These are phyloP conservation scores for Noctua janthe DNA, from an alignment of 2,888 invertebrate species.

Conservation along the genomic window DNA sequence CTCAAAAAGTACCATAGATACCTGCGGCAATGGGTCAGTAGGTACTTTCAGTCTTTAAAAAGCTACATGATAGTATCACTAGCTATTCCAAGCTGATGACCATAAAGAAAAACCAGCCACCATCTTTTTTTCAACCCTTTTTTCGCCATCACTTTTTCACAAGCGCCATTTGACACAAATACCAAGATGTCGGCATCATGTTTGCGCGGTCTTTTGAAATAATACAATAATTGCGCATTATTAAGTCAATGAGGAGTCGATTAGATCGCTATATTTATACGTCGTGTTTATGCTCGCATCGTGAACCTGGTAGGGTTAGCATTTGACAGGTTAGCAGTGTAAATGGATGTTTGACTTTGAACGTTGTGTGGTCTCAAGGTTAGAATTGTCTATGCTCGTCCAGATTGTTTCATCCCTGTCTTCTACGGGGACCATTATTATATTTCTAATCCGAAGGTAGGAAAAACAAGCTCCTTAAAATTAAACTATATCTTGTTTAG, in stretches of 20 bases:
- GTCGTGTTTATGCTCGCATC: slow-evolving; percentile 36
- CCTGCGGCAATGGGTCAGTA: not conserved
- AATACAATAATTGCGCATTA: slow-evolving; percentile 65
- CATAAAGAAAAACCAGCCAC: slow-evolving; percentile 20
- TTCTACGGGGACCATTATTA: not conserved
- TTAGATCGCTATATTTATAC: slow-evolving; percentile 61
- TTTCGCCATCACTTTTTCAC: not conserved
- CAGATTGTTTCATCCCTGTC: not conserved
- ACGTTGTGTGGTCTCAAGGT: slow-evolving; percentile 11
- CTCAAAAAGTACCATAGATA: not conserved
- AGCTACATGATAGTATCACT: not conserved
- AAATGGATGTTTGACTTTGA: slow-evolving; percentile 13
- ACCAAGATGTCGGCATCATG: slow-evolving; percentile 43
- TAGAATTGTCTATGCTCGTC: not conserved
- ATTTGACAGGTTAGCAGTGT: slow-evolving; percentile 1
- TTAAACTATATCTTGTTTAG: not conserved
- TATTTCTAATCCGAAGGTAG: not conserved
- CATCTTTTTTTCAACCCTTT: slow-evolving; percentile 1
- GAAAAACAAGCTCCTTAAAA: not conserved
- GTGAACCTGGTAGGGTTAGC: slow-evolving; percentile 53
- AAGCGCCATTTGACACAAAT: slow-evolving; percentile 52
- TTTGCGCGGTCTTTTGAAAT: slow-evolving; percentile 52
- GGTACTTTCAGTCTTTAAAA: not conserved
- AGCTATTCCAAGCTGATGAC: not conserved
- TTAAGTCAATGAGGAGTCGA: slow-evolving; percentile 65